Evolutionary conservation across 2,113 vertebrate species (phyloP).

Genomic region (Trematomus loennbergii): DNA sequence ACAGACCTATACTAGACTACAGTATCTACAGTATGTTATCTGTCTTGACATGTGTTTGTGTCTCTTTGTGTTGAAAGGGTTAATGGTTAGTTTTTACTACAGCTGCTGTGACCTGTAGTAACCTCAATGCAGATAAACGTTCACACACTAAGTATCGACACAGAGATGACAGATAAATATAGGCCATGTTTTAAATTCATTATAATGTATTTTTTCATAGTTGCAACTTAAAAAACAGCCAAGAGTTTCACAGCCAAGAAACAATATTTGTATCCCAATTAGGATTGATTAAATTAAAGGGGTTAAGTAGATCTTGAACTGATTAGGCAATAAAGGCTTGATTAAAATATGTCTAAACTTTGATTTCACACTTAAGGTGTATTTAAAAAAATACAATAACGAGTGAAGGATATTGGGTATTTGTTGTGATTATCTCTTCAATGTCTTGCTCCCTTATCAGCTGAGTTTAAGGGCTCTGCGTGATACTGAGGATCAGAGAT

Average conservation of each 20-base stretch:
- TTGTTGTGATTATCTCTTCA: neutral
- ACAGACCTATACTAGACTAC: conserved; percentile 14
- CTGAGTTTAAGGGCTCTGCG: conserved; percentile 23
- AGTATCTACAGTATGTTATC: neutral
- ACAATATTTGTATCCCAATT: too few species aligned
- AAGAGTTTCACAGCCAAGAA: too few species aligned
- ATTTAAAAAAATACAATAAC: neutral
- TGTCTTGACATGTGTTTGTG: neutral
- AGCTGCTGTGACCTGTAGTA: conserved; percentile 14
- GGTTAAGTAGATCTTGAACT: neutral
- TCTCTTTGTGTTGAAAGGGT: neutral
- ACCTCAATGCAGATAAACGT: neutral
- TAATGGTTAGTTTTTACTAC: neutral
- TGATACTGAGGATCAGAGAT: conserved; percentile 34
- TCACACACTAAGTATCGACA: too few species aligned
- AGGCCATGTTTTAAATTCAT: neutral
- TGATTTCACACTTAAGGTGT: neutral
- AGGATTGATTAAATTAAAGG: too few species aligned
- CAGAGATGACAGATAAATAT: too few species aligned
- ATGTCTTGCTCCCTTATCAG: conserved; percentile 11
- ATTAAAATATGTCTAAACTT: neutral
- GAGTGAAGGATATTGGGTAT: neutral
- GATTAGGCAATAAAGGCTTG: neutral
- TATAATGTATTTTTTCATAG: too few species aligned
- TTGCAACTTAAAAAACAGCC: too few species aligned